Conservation (phyloP, 2,888 invertebrate genomes). For the Neocrepidodera transversa region DNA sequence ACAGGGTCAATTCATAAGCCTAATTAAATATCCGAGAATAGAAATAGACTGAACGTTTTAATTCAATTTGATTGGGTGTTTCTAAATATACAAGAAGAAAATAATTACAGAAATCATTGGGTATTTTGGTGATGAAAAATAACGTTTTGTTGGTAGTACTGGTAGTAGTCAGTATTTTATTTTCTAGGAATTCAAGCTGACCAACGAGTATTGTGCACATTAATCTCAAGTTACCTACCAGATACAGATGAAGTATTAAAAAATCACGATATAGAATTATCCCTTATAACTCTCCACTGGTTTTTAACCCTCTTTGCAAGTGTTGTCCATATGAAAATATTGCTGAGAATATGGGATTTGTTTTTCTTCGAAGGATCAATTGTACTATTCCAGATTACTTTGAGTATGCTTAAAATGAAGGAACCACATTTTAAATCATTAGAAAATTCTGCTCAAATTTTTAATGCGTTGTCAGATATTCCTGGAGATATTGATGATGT, state of each 20-base stretch:
- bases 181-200: conserved; percentile 86
- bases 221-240: conserved; percentile 89
- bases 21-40: too few relatives aligned
- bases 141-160: too few relatives aligned
- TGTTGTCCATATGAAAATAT: conserved; percentile 94
- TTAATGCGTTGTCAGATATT: conserved; percentile 95
- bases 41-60: too few relatives aligned
- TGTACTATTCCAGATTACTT: conserved; percentile 90
- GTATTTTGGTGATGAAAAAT: too few relatives aligned
- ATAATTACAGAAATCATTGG: too few relatives aligned
- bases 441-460: conserved; percentile 97
- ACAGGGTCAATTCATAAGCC: too few relatives aligned
- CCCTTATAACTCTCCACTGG: conserved; percentile 96
- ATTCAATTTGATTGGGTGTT: too few relatives aligned
- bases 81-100: too few relatives aligned
- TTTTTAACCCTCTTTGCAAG: conserved; percentile 96
- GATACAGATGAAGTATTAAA: conserved; percentile 89
- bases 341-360: conserved; percentile 94
- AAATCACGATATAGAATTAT: conserved; percentile 94
- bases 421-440: conserved; percentile 82
- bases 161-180: too few relatives aligned
- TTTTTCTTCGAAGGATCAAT: conserved; percentile 96
- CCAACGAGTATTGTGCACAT: conserved; percentile 91
- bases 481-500: conserved; percentile 94
- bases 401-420: conserved; percentile 92